A percentile compares a stretch with the other conserved stretches of the same genome.
These are phyloP conservation scores for Sminthurinus aureus DNA, from an alignment of 2,888 invertebrate species.

Conservation along the genomic window DNA sequence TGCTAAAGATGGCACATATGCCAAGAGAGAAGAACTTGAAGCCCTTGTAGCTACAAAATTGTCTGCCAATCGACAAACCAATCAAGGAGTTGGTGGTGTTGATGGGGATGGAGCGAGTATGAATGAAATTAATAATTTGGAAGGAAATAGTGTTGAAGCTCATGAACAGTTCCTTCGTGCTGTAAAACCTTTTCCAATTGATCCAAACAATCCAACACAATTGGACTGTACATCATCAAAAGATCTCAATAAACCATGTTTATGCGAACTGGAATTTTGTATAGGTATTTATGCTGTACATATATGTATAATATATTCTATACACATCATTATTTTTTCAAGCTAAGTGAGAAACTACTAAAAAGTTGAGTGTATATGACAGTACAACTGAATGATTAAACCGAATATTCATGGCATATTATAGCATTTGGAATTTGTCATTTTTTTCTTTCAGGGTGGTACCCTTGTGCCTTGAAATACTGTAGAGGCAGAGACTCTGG, in stretches of 20 bases:
- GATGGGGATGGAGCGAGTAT: no score
- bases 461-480: constrained; percentile 93
- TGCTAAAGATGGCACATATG: constrained; percentile 78
- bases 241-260: constrained; percentile 39
- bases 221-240: constrained; percentile 25
- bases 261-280: constrained; percentile 43
- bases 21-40: constrained; percentile 73
- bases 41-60: constrained; percentile 28
- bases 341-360: neutral
- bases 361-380: neutral
- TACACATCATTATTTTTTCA: neutral
- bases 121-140: constrained; percentile 32
- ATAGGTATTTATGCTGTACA: constrained; percentile 30
- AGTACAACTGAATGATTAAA: no score
- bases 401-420: no score
- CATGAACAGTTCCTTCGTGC: constrained; percentile 49
- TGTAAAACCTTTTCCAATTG: constrained; percentile 44
- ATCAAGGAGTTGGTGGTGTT: no score
- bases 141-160: constrained; percentile 45
- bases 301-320: neutral
- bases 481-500: constrained; percentile 66
- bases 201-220: neutral
- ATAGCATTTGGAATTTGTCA: no score
- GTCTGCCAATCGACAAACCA: neutral
- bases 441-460: no score